Evolutionary conservation across 2,113 vertebrate species (phyloP), one percentile per base, ranked within the genome.

Genomic region (Asarcornis scutulata): DNA sequence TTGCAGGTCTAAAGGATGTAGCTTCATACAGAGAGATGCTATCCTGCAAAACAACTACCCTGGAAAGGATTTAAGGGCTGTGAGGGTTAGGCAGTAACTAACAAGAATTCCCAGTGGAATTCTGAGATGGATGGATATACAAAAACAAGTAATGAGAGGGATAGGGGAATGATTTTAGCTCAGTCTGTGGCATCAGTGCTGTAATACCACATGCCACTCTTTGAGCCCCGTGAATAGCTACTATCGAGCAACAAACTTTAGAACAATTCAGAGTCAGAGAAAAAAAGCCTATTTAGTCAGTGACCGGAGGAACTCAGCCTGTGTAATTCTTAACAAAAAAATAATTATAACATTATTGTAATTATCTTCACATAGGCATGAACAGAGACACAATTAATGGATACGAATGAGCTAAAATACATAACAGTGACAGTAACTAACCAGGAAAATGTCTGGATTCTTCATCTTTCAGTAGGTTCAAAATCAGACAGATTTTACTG

Each of bases 31-130:
- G 68, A 91, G 44, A 27, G 60, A 82, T 78, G 40, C 34, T 91
- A 44, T 86, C 81, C 81, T 84, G 81, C 69, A 69, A 95, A 78
- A 68, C 80, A 92, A 92, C 86, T 86, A 84, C 53, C 38, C 56
- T 38, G 48, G n/a, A 86, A 79, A 84, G 66, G 64, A 82, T 92
- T 78, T 63, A 87, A 84, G 32, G 62, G 46, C 48, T 85, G 26
- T n/a, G 66, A 78, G 58, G 52, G 82, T 66, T n/a, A 93, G 48
- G 71, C 77, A 86, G 73, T 34, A 81, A 60, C 66, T 52, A 84
- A 76, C 36, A 64, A 8, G 20, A 79, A 26, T 32, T 18, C 84
- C 44, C 48, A 32, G 78, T 25, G 74, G 60, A 80, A 79, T 20
- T n/a, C 46, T 48, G 46, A 48, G 46, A 48, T 50, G n/a, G 62